Percentiles rank a stretch among this genome's conserved stretches.
phyloP scores from a whole-genome alignment of 2,113 vertebrate genomes.

The Cariama cristata region DNA sequence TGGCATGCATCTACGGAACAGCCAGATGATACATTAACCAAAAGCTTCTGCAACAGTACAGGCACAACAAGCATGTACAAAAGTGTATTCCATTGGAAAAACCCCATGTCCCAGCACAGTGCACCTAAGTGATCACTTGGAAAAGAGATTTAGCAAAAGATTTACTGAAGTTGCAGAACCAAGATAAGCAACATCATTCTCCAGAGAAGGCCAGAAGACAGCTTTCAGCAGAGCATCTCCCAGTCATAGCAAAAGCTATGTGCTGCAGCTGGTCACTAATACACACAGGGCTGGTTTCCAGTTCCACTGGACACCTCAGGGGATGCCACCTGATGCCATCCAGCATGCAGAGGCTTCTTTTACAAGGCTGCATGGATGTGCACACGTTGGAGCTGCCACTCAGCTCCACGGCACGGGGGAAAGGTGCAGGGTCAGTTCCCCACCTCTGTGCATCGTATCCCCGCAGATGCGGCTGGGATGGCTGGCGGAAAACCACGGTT shows the following conservation, averaged over 20 bases:
- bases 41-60: background rate
- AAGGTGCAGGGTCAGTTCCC: background rate
- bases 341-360: background rate
- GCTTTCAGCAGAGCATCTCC: background rate
- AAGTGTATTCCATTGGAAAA: background rate
- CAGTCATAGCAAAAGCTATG: background rate
- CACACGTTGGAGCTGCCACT: fast-evolving
- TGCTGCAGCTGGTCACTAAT: background rate
- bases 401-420: fast-evolving
- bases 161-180: background rate
- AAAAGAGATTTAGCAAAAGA: background rate
- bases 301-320: background rate
- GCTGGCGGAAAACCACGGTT: fast-evolving
- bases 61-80: background rate
- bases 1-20: background rate
- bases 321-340: background rate
- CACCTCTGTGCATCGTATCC: background rate
- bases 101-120: background rate
- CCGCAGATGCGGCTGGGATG: background rate
- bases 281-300: background rate
- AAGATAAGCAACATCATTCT: background rate
- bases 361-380: background rate
- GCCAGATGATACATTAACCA: background rate
- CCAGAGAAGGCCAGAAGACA: background rate
- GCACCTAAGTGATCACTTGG: background rate